phyloP scores from a whole-genome alignment of 2,797 vertebrate species.

The Urophycis tenuis region DNA sequence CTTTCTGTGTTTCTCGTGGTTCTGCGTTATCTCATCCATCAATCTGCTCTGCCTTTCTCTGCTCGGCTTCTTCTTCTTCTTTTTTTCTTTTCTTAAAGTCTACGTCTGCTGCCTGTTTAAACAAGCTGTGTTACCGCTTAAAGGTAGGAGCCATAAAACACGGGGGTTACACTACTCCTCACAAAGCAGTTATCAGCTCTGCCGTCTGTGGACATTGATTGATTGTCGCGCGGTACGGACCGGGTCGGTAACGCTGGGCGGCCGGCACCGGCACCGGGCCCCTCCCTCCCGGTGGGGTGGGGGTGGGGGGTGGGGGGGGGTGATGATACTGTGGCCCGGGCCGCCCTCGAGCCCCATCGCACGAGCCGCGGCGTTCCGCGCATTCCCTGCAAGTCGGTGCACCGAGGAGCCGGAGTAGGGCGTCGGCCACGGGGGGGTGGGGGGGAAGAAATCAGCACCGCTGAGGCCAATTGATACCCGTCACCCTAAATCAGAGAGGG shows the following conservation, averaged over 20 bases:
- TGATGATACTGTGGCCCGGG: too few relatives aligned
- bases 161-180: not conserved
- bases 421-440: not conserved
- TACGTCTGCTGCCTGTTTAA: not conserved
- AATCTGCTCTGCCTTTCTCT: too few relatives aligned
- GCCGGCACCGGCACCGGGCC: not conserved
- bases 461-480: slow-evolving; percentile 32
- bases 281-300: too few relatives aligned
- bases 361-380: slow-evolving; percentile 11
- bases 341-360: slow-evolving; percentile 16
- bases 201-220: not conserved
- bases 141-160: not conserved
- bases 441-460: not conserved
- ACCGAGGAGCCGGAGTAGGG: not conserved
- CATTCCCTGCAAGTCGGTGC: slow-evolving; percentile 21
- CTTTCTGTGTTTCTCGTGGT: too few relatives aligned
- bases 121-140: not conserved
- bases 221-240: not conserved
- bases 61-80: too few relatives aligned
- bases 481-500: not conserved
- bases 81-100: too few relatives aligned
- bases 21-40: too few relatives aligned
- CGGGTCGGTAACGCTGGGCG: too few relatives aligned
- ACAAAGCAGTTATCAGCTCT: not conserved
- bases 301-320: too few relatives aligned